phyloP scores from a whole-genome alignment of 2,888 invertebrate genomes.

The Cancer borealis region DNA sequence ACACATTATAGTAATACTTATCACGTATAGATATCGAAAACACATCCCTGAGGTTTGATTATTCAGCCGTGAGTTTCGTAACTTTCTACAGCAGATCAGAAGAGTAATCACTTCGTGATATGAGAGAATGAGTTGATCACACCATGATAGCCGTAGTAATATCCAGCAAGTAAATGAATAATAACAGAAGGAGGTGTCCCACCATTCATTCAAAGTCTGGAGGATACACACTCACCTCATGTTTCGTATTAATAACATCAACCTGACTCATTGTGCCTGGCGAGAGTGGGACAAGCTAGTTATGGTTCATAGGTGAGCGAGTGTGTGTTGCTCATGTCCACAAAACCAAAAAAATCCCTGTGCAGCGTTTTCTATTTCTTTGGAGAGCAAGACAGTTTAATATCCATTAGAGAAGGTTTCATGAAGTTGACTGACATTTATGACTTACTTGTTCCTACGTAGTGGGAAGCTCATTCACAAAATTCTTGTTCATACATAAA shows the following conservation, averaged over 20 bases:
- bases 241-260: neutral
- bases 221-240: neutral
- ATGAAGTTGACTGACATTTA: too few species aligned
- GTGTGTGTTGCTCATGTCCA: neutral
- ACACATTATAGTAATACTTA: too few species aligned
- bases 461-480: too few species aligned
- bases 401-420: too few species aligned
- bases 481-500: too few species aligned
- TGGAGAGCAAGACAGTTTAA: too few species aligned
- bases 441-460: too few species aligned
- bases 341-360: neutral
- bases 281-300: neutral
- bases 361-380: neutral
- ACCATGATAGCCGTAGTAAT: neutral
- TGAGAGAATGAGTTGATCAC: neutral
- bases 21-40: neutral
- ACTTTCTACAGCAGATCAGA: neutral
- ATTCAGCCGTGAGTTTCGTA: neutral
- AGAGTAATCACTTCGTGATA: neutral
- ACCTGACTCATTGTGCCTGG: neutral
- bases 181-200: neutral
- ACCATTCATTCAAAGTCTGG: neutral
- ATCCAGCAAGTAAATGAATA: neutral
- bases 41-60: neutral
- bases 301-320: neutral